These are phyloP conservation scores for Halotydeus destructor DNA, from an alignment of 1,140 invertebrate genomes.

Conservation along the genomic window DNA sequence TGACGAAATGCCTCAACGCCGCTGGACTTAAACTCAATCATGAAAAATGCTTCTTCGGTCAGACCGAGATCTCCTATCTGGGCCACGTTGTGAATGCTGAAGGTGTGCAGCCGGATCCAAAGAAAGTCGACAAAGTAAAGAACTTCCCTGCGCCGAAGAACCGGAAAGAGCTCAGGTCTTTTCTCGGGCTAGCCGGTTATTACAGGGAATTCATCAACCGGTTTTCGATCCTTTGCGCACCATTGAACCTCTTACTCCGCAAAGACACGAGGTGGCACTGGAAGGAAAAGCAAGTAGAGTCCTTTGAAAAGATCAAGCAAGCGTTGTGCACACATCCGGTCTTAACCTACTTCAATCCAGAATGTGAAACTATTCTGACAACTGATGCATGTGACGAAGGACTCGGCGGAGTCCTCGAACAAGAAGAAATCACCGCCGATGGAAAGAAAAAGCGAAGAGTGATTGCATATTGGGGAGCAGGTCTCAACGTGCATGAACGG, in stretches of 20 bases:
- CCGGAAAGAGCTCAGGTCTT: conserved; percentile 20
- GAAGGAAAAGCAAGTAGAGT: conserved; percentile 20
- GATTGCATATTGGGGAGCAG: neutral
- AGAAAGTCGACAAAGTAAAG: conserved; percentile 19
- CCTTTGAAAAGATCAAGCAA: conserved; percentile 22
- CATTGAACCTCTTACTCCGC: conserved; percentile 19
- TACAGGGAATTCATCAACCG: conserved; percentile 9
- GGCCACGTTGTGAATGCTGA: conserved; percentile 9
- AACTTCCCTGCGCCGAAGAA: conserved; percentile 20
- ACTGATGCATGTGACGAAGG: conserved; percentile 11
- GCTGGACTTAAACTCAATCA: conserved; percentile 8
- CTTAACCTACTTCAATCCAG: conserved; percentile 16
- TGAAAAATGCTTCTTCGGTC: conserved; percentile 12
- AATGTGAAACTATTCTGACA: neutral
- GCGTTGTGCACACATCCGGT: conserved; percentile 16
- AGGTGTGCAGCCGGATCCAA: neutral
- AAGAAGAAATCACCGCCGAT: conserved; percentile 18
- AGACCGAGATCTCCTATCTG: conserved; percentile 7
- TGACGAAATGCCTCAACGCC: neutral
- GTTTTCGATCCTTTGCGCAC: neutral
- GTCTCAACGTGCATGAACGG: conserved; percentile 23
- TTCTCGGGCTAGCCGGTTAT: conserved; percentile 22
- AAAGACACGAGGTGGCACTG: conserved; percentile 24
- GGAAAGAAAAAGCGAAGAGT: conserved; percentile 10
- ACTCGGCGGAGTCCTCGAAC: conserved; percentile 28